Evolutionary conservation across 2,888 invertebrate genomes (phyloP), one percentile per base, ranked within the genome.

Genomic region (Morpho helenor): DNA sequence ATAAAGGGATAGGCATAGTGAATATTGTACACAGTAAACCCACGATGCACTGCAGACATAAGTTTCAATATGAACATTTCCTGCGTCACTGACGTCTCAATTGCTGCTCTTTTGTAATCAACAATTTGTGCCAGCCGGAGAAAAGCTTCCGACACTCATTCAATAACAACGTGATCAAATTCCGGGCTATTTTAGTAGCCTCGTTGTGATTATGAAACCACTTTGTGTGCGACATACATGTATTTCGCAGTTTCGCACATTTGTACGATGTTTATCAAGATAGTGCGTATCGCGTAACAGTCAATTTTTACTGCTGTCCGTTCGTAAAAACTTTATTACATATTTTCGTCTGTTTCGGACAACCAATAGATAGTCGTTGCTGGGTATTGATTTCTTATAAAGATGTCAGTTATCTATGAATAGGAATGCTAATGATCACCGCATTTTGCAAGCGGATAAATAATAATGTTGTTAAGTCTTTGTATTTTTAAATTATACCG

Each of bases 21-120:
- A 31, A 31, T 31, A 48, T 48, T 9, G 48, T 48, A 48, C 9
- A 48, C 58, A 59, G 51, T 52, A 55, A 50, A 49, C 58, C 48
- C 48, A 57, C 57, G 59, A 57, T 53, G 57, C 61, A 61, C 54
- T 69, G 73, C 77, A 82, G 79, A 82, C 82, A 86, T 86, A 85
- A 86, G 82, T 87, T 84, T 84, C 87, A 88, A 89, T 87, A 80
- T 80, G 78, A 68, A 66, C 74, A 72, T 75, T 86, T 88, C 87
- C 88, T 87, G 87, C 80, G 78, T 64, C 74, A 74, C 77, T 82
- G 82, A 86, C 85, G 80, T 82, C 83, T 87, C 87, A 88, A 88
- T 88, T 86, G 87, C 79, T 84, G 84, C 86, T 88, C 89, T 88
- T 89, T 88, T 88, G 87, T 88, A 87, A 88, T 87, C 85, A 84